Percentiles rank a stretch among this genome's conserved stretches.
Evolutionary conservation across 2,888 invertebrate genomes (phyloP).

Genomic region (Aromia moschata): DNA sequence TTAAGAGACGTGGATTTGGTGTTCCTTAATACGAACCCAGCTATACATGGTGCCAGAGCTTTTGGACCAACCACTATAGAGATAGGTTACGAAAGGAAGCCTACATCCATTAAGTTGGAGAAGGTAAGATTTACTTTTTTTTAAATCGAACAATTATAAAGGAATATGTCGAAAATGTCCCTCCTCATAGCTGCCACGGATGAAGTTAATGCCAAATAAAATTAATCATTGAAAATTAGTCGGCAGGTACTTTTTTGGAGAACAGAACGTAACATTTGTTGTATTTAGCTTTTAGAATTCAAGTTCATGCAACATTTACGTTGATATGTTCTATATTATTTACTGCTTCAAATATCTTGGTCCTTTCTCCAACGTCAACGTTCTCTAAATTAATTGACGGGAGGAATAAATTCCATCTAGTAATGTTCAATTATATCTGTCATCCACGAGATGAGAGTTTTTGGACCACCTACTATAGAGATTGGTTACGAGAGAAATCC

Average conservation of each 20-base stretch:
- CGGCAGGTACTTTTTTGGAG: too few species aligned
- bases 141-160: too few species aligned
- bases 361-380: conserved; percentile 25
- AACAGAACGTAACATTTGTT: too few species aligned
- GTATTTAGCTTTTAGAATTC: too few species aligned
- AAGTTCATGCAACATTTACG: too few species aligned
- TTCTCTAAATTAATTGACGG: neutral
- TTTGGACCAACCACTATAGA: neutral
- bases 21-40: conserved; percentile 2
- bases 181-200: too few species aligned
- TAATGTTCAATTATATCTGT: conserved; percentile 32
- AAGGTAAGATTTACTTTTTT: neutral
- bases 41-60: neutral
- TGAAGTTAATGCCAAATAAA: too few species aligned
- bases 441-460: conserved; percentile 46
- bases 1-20: neutral
- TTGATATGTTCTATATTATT: too few species aligned
- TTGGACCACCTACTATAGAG: conserved; percentile 48
- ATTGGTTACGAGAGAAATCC: conserved; percentile 46
- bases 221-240: too few species aligned
- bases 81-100: conserved; percentile 49
- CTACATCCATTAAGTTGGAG: too few species aligned
- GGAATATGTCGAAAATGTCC: too few species aligned
- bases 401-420: neutral
- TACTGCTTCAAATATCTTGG: conserved; percentile 8